Base-by-base conservation (phyloP, 2,113 vertebrate genomes). In the Kobus ellipsiprymnus region DNA sequence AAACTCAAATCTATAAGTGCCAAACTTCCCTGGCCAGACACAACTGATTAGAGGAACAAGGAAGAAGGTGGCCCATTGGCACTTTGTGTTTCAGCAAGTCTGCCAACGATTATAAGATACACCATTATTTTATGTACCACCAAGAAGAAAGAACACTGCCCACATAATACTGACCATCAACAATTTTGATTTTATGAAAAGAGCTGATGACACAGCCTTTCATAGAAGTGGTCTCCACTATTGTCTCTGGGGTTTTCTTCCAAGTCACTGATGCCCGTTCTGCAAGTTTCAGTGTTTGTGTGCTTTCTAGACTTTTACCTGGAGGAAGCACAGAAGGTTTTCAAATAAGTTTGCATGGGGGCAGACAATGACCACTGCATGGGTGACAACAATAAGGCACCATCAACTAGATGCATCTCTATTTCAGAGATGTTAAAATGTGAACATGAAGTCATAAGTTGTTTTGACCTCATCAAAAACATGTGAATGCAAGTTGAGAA, bases 381-480 rank as follows among this genome's bases (percentile, higher is more conserved):
- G 59, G 8, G 33, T 78, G 57, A 74, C 44, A 83, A 62, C 21
- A 59, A 36, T 19, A 77, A 93, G 44, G 9, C 3, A 12, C 13
- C 13, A 50, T 17, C 6, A 0, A 29, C 46, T 86, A 71, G 64
- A 54, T 36, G 11, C 44, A 64, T 17, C 16, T 27, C 14, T 23
- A 86, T 87, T 84, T 88, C 64, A 81, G 78, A 85, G 21, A 36
- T 81, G 33, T 60, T 64, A 64, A 62, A 94, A 85, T 81, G 30
- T 94, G 48, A 30, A 84, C 44, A 67, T 60, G 48, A 94, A 48
- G n/a, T 59, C 57, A 1, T 77, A 55, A 40, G 5, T 62, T 59
- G 77, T 71, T 90, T 92, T 94, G 44, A 84, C 29, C 50, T 93
- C 59, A 10, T 88, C 90, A 77, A 95, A 83, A 95, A 54, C 86